phyloP scores from a whole-genome alignment of 2,888 invertebrate species.

The Chloroclysta siterata region DNA sequence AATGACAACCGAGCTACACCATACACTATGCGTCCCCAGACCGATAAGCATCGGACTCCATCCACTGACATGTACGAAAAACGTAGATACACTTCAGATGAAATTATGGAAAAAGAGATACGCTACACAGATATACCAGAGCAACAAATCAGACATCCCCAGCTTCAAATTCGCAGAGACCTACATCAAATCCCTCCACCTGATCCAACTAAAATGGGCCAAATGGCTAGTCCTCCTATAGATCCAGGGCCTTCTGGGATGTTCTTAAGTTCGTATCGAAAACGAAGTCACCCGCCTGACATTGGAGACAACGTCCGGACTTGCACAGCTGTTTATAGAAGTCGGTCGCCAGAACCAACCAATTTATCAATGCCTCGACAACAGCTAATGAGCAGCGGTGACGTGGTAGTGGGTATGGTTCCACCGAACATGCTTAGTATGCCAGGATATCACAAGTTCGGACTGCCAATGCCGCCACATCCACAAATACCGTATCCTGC shows the following conservation, averaged over 20 bases:
- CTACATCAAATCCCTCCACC: slow-evolving; percentile 85
- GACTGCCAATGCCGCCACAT: slow-evolving; percentile 76
- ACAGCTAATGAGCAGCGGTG: slow-evolving; percentile 58
- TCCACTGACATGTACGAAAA: slow-evolving; percentile 74
- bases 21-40: slow-evolving; percentile 91
- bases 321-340: slow-evolving; percentile 72
- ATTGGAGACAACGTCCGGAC: slow-evolving; percentile 72
- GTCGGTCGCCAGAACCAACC: slow-evolving; percentile 79
- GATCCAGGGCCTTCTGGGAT: slow-evolving; percentile 75
- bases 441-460: slow-evolving; percentile 79
- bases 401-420: slow-evolving; percentile 72
- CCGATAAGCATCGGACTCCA: slow-evolving; percentile 73
- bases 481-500: slow-evolving; percentile 73
- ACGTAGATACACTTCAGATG: slow-evolving; percentile 75
- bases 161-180: slow-evolving; percentile 91
- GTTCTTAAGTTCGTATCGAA: slow-evolving; percentile 83
- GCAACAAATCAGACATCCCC: slow-evolving; percentile 80
- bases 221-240: slow-evolving; percentile 75
- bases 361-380: slow-evolving; percentile 78
- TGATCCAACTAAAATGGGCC: slow-evolving; percentile 69
- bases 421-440: slow-evolving; percentile 75
- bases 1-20: slow-evolving; percentile 84
- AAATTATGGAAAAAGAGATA: slow-evolving; percentile 79
- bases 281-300: slow-evolving; percentile 84
- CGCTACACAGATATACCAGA: slow-evolving; percentile 79